Base-by-base conservation (phyloP, 2,797 vertebrate species). In the Acanthis flammea region DNA sequence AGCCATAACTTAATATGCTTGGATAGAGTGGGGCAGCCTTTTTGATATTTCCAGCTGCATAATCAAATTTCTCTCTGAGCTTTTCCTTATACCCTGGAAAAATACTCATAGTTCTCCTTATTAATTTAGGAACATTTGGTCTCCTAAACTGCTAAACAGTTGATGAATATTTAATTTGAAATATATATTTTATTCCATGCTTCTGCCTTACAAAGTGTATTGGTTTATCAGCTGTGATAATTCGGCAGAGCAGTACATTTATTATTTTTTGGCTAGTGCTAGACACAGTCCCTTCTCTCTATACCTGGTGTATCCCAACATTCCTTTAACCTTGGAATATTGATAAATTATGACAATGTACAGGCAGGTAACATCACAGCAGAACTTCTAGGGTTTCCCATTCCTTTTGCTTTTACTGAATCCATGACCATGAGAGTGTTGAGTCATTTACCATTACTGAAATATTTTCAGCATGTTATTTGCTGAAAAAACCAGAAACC, bases 211-310 rank as follows among this genome's bases (percentile, higher is more conserved):
- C 28, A 66, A 85, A 79, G 10, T 51, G 15, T 44, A 8, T 55
- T 70, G 11, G 14, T 92, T 94, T 94, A 62, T 92, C 71, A 91
- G 45, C 57, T 93, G 68, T 70, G 66, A 88, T 82, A 60, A 73
- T 95, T 68, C 41, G 48, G 77, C 60, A 75, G 62, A 83, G 63
- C 44, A 81, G 62, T 84, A 60, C 48, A 54, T 12, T 19, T 24
- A 1, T 70, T 88, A 31, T 19, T 83, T 44, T 85, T 86, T 82
- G 54, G 12, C 47, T 75, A 58, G 35, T 31, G 61, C 47, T 66
- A 53, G 47, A 23, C 25, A 51, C 44, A 60, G 37, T 41, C 14
- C 3, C 7, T 78, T 51, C 42, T 86, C 27, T 94, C 28, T 80
- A 1, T 53, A 74, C n/a, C 30, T 0, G 1, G 2, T 73, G 7